Base-by-base conservation (phyloP, 2,113 vertebrate genomes). In the Saguinus imperator region DNA sequence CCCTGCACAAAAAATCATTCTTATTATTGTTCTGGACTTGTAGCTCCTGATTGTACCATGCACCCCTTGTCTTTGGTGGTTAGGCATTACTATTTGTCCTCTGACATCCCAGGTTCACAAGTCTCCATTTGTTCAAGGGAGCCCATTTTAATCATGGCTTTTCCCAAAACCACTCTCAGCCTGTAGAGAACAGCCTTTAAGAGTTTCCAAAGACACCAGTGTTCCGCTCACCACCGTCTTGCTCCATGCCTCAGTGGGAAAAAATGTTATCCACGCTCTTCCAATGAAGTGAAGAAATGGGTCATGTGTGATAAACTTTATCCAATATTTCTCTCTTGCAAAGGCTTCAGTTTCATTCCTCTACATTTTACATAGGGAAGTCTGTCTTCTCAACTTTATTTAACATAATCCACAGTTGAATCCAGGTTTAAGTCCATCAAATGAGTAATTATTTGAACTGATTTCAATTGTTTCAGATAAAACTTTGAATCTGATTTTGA, bases 401-500 rank as follows among this genome's bases (percentile, higher is more conserved):
- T 72, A 87, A 81, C 32, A 77, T 21, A 79, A 91, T 35, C 48
- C 37, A 32, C 79, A 88, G 48, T 2, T 93, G 81, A 96, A n/a
- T 72, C 50, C 50, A 80, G 12, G 12, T 73, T 70, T 73, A 80
- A 37, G 73, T 80, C 20, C 40, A 70, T 11, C 40, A 25, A 55
- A 55, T 64, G 13, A 86, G n/a, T 73, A 93, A 52, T 35, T 72
- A 40, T 58, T 89, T 25, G 48, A 96, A 29, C 79, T 3, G 25
- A 14, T 64, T 79, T 77, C 79, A 55, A 20, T 73, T n/a, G 29
- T 85, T 64, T 89, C 52, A 85, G 61, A 80, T 43, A 73, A 85
- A 96, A 85, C 32, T 90, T 85, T 55, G 72, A 89, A 66, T 80
- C n/a, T 21, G 37, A 17, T 80, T 85, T 89, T 80, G 61, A 90